Conservation (phyloP, 2,797 vertebrate species). For the Gymnocypris eckloni region DNA sequence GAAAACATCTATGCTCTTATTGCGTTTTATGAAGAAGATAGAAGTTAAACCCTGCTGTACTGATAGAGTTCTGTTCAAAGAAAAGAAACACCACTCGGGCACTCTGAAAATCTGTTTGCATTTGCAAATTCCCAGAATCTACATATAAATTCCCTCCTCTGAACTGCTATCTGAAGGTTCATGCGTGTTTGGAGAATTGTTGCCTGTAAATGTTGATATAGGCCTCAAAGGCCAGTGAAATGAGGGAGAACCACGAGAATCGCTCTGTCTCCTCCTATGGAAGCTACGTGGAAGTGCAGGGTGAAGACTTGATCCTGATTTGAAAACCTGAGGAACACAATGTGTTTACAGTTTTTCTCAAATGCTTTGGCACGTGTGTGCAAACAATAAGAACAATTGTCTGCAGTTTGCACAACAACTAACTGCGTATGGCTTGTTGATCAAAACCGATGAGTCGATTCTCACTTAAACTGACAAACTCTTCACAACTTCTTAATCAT, state of each 20-base stretch:
- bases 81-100: neutral
- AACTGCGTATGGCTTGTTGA: too few species aligned
- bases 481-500: too few species aligned
- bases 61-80: slow-evolving; percentile 24
- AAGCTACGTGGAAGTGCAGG: neutral
- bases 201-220: slow-evolving; percentile 40
- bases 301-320: neutral
- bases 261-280: slow-evolving; percentile 50
- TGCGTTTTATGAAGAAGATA: slow-evolving; percentile 2
- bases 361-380: too few species aligned
- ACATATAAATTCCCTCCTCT: slow-evolving; percentile 21
- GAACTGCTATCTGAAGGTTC: slow-evolving; percentile 34
- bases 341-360: neutral
- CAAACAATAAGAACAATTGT: too few species aligned
- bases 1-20: slow-evolving; percentile 22
- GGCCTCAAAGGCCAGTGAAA: neutral
- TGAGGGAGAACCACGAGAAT: neutral
- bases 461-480: too few species aligned
- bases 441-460: too few species aligned
- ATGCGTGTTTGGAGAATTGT: slow-evolving; percentile 28
- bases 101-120: slow-evolving; percentile 21
- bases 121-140: slow-evolving; percentile 29
- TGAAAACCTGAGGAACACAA: neutral
- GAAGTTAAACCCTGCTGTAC: neutral
- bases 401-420: too few species aligned